A percentile compares a stretch with the other conserved stretches of the same genome.
Evolutionary conservation across 2,797 vertebrate species (phyloP).

Genomic region (Ispidina picta): DNA sequence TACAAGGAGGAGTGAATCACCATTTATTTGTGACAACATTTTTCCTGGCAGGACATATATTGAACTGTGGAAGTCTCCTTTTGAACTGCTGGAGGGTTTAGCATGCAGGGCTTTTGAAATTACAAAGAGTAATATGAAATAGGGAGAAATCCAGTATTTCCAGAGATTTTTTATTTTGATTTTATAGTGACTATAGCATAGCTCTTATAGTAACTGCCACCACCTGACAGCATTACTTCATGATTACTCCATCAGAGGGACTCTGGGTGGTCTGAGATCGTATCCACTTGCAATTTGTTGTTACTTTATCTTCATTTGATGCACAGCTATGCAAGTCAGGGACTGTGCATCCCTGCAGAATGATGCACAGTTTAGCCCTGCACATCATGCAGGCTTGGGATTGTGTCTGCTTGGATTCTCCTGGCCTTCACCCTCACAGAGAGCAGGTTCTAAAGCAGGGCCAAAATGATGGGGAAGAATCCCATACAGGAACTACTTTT

Average conservation of each 20-base stretch:
- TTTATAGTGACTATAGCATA: too few relatives aligned
- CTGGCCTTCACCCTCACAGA: neutral
- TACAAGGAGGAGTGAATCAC: neutral
- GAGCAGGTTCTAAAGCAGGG: neutral
- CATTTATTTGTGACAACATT: neutral
- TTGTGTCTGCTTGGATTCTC: neutral
- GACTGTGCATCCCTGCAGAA: neutral
- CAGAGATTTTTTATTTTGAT: neutral
- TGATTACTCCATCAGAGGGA: neutral
- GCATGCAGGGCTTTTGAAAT: neutral
- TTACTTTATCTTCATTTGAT: conserved; percentile 2
- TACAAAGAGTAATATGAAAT: neutral
- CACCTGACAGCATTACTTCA: neutral
- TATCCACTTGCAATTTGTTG: neutral
- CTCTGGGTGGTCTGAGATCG: neutral
- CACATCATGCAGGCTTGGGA: fast-evolving
- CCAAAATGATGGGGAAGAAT: neutral
- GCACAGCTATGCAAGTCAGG: neutral
- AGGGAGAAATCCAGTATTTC: neutral
- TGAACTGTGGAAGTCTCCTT: neutral
- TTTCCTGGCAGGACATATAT: neutral
- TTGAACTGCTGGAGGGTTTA: neutral
- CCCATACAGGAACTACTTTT: neutral
- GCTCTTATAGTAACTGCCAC: neutral
- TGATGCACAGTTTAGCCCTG: neutral